phyloP scores from a whole-genome alignment of 2,888 invertebrate species.

The Pterobdella sp. region DNA sequence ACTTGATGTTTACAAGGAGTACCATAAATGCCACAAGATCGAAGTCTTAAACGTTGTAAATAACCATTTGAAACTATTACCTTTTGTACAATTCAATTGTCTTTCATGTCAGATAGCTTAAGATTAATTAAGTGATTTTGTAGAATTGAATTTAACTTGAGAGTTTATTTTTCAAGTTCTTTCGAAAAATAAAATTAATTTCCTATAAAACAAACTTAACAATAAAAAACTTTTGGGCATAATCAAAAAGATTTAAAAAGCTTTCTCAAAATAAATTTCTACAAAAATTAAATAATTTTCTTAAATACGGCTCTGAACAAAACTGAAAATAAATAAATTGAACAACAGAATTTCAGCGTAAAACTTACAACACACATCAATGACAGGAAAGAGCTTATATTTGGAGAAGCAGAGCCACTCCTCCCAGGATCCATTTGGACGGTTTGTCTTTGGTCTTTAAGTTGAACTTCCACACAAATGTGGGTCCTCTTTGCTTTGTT shows the following conservation, averaged over 20 bases:
- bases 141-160: not conserved
- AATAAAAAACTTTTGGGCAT: not conserved
- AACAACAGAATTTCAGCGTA: not conserved
- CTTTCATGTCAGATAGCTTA: not conserved
- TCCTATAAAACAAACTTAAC: not conserved
- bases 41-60: not conserved
- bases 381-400: slow-evolving; percentile 9
- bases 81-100: not conserved
- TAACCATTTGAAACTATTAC: not conserved
- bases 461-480: slow-evolving; percentile 95
- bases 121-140: no score
- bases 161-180: not conserved
- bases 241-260: no score
- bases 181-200: not conserved
- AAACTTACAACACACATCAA: not conserved
- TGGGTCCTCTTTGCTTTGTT: slow-evolving; percentile 82
- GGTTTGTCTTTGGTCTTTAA: slow-evolving; percentile 89
- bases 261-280: no score
- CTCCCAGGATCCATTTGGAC: slow-evolving; percentile 87
- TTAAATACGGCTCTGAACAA: no score
- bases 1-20: not conserved
- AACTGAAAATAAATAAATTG: no score
- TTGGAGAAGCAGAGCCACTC: slow-evolving; percentile 68
- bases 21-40: not conserved
- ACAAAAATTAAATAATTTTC: no score